Evolutionary conservation across 1,140 invertebrate genomes (phyloP).

Genomic region (Andricus grossulariae): DNA sequence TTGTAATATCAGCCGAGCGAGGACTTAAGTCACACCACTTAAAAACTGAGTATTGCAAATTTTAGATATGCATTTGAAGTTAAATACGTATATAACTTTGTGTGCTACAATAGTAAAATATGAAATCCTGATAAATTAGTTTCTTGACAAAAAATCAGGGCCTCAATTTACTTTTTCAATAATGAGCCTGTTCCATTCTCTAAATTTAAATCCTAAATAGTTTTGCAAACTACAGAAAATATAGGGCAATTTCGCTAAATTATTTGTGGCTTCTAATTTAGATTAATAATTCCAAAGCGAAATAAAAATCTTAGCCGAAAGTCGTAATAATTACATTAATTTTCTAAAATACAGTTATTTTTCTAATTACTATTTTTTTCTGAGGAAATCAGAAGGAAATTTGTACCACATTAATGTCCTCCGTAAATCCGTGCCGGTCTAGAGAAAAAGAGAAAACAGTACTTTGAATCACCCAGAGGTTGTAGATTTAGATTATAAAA

Average conservation of each 20-base stretch:
- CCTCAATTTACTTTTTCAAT: constrained; percentile 8
- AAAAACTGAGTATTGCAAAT: constrained; percentile 4
- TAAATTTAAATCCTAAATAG: background rate
- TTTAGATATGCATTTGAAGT: constrained; percentile 9
- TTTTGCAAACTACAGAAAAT: background rate
- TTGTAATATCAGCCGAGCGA: background rate
- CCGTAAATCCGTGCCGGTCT: constrained; percentile 35
- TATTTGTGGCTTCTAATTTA: background rate
- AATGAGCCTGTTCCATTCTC: background rate
- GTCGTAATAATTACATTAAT: background rate
- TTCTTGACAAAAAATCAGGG: background rate
- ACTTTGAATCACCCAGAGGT: constrained; percentile 28
- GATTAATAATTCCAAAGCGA: background rate
- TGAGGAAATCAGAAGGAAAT: constrained; percentile 32
- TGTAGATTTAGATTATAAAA: constrained; percentile 1
- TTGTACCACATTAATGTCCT: constrained; percentile 30
- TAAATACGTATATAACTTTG: background rate
- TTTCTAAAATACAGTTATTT: constrained; percentile 6
- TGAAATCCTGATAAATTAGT: background rate
- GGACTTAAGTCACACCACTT: background rate
- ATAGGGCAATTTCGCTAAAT: background rate
- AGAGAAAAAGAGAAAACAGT: background rate
- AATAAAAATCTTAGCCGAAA: background rate
- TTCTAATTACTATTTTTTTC: constrained; percentile 6
- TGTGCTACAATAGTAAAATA: constrained; percentile 24